Evolutionary conservation across 2,113 vertebrate species (phyloP).

Genomic region (Calypte anna): DNA sequence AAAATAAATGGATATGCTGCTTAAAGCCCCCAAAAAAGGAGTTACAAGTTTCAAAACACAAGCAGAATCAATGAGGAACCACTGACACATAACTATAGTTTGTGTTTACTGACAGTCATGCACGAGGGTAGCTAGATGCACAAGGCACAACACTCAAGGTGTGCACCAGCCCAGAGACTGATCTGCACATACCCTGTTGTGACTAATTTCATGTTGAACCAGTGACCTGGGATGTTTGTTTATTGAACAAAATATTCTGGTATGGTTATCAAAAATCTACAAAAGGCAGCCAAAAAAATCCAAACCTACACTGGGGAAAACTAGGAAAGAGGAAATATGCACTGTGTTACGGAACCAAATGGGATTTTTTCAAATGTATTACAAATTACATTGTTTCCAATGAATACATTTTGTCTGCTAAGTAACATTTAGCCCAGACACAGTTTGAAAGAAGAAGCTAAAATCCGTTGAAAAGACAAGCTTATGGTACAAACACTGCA

Average conservation of each 20-base stretch:
- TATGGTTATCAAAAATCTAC: constrained; percentile 36
- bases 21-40: background rate
- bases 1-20: constrained; percentile 2
- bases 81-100: background rate
- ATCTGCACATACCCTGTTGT: background rate
- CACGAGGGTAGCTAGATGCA: background rate
- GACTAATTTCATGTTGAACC: constrained; percentile 23
- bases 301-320: constrained; percentile 1
- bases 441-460: constrained; percentile 43
- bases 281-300: constrained; percentile 20
- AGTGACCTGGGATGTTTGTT: background rate
- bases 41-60: background rate
- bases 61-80: background rate
- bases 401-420: constrained; percentile 2
- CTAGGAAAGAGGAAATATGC: background rate
- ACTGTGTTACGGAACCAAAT: constrained; percentile 41
- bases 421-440: constrained; percentile 14
- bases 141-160: constrained; percentile 28
- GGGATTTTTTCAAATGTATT: background rate
- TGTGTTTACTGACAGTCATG: background rate
- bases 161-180: background rate
- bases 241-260: background rate
- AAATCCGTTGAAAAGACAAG: constrained; percentile 71
- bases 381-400: background rate
- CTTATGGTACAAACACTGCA: constrained; percentile 58